Evolutionary conservation across 1,140 invertebrate genomes (phyloP), one percentile per base, ranked within the genome.

Genomic region (Panagrolaimus sp.): DNA sequence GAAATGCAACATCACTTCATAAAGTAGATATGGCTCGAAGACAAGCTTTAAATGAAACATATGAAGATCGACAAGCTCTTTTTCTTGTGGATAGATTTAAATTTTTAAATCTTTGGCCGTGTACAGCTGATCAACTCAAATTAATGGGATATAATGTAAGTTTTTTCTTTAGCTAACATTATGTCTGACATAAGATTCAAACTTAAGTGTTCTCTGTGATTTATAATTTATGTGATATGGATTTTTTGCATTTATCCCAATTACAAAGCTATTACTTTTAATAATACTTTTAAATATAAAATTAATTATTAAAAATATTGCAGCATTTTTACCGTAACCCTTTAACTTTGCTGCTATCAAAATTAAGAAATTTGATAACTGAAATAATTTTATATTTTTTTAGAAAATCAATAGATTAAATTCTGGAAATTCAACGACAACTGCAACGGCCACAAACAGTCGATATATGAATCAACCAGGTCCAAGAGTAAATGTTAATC

Each of bases 11-110:
- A n/a, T 93, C 91, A 86, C 96, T 98, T 68, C 89, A 96, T 0
- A 98, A 98, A 87, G 94, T 98, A 9, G 95, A 98, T 84, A 93
- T 94, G 79, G 83, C 94, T 65, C 86, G 96, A 63, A 90, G 92
- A 78, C 89, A 91, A 42, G 91, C 93, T 1, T 87, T 97, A 70
- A 92, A 94, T 81, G 93, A 93, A 87, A 90, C 71, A 25, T 71
- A 67, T 62, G 68, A 71, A 38, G 72, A 80, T 20, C 44, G 48
- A 16, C 77, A 80, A 42, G 72, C 82, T 11, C 67, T 77, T 31
- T 73, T 81, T 27, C 64, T 82, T 3, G 73, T 82, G 46, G 80
- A 82, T 68, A 47, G 80, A 44, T 82, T 83, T 65, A 77, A 73
- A 46, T 82, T 82, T 69, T 51, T 83, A 16, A 81, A 82, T 68